Conservation (phyloP, 2,113 vertebrate species). For the Tenebrosternarchus preto region DNA sequence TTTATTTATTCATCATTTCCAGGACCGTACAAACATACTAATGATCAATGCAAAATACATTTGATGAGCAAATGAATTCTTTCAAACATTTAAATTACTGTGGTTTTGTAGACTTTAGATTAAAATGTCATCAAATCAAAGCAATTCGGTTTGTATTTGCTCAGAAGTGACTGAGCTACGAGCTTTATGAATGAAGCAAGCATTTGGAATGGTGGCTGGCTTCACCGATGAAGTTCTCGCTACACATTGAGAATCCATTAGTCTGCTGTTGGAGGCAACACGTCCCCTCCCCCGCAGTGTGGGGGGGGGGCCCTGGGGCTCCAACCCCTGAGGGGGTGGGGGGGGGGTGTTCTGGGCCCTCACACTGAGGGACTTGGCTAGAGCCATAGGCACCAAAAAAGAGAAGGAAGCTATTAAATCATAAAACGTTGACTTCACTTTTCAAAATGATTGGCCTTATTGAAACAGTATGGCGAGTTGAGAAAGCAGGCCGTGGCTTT, state of each 20-base stretch:
- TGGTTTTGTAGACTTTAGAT: neutral
- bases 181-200: slow-evolving; percentile 20
- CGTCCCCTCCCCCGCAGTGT: slow-evolving; percentile 36
- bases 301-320: slow-evolving; percentile 52
- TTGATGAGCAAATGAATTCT: slow-evolving; percentile 1
- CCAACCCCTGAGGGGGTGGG: too few relatives aligned
- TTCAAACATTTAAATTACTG: slow-evolving; percentile 2
- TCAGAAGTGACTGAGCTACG: slow-evolving; percentile 12
- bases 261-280: slow-evolving; percentile 50
- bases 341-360: slow-evolving; percentile 50
- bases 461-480: slow-evolving; percentile 66
- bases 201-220: slow-evolving; percentile 46
- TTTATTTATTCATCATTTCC: neutral
- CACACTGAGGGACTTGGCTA: slow-evolving; percentile 63
- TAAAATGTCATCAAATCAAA: slow-evolving; percentile 4
- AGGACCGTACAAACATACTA: too few relatives aligned
- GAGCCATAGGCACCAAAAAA: slow-evolving; percentile 64
- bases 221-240: slow-evolving; percentile 58
- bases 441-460: slow-evolving; percentile 70
- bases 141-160: slow-evolving; percentile 13
- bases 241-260: slow-evolving; percentile 63
- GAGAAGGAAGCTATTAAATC: slow-evolving; percentile 73
- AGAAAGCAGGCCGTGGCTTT: slow-evolving; percentile 48
- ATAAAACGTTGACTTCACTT: slow-evolving; percentile 72
- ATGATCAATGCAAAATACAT: neutral